Percentiles rank a stretch among this genome's conserved stretches.
These are phyloP conservation scores for Poecilia velifera DNA, from an alignment of 2,797 vertebrate species.

Conservation along the genomic window DNA sequence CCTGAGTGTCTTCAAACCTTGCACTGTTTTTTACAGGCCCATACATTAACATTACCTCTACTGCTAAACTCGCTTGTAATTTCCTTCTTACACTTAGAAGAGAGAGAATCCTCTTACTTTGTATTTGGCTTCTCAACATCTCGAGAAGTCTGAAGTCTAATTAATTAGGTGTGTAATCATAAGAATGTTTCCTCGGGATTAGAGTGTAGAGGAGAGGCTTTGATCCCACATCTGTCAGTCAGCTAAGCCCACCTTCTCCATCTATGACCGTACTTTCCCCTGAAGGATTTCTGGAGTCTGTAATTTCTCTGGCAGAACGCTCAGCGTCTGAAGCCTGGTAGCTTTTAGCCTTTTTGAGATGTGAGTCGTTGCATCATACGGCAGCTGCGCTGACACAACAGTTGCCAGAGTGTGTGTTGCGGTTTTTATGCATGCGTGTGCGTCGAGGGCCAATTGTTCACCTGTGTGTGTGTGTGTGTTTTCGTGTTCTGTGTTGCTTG, in stretches of 20 bases:
- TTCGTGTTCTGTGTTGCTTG: slow-evolving; percentile 44
- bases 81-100: background rate
- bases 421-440: slow-evolving; percentile 40
- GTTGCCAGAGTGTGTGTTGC: slow-evolving; percentile 12
- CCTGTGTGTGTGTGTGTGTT: slow-evolving; percentile 5
- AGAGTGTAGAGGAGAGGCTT: slow-evolving; percentile 37
- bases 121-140: slow-evolving; percentile 9
- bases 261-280: slow-evolving; percentile 45
- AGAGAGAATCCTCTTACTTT: slow-evolving; percentile 1
- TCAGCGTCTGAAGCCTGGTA: slow-evolving; percentile 15
- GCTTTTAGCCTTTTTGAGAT: slow-evolving; percentile 25
- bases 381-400: slow-evolving; percentile 3
- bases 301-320: slow-evolving; percentile 26
- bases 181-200: slow-evolving; percentile 46
- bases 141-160: slow-evolving; percentile 33
- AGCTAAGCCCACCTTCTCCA: slow-evolving; percentile 54
- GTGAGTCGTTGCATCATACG: slow-evolving; percentile 53
- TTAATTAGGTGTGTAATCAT: slow-evolving; percentile 43
- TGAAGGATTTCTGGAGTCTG: slow-evolving; percentile 24
- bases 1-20: background rate
- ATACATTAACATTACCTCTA: background rate
- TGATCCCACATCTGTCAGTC: slow-evolving; percentile 53
- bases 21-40: slow-evolving; percentile 1
- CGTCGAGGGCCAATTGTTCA: background rate
- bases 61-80: background rate